These are phyloP conservation scores for Halichoeres trimaculatus DNA, from an alignment of 2,113 vertebrate genomes.

Conservation along the genomic window DNA sequence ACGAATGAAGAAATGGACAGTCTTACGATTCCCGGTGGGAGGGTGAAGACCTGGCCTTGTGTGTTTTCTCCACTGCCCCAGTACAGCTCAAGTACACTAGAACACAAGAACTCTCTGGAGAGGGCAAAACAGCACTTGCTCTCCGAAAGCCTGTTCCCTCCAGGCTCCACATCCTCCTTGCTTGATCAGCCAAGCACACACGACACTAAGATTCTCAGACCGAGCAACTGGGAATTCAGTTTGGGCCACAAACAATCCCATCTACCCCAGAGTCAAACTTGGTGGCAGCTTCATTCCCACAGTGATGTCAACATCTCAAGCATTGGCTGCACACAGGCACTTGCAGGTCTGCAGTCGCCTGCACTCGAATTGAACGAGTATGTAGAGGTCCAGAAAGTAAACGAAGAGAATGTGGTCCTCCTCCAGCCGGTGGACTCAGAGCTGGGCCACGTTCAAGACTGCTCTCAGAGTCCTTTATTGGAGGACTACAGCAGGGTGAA, in stretches of 20 bases:
- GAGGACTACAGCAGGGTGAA: slow-evolving; percentile 91
- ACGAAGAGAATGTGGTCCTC: slow-evolving; percentile 80
- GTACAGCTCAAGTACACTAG: slow-evolving; percentile 41
- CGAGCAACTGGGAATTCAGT: slow-evolving; percentile 37
- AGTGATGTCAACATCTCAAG: slow-evolving; percentile 52
- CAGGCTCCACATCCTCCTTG: slow-evolving; percentile 29
- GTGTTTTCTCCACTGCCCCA: slow-evolving; percentile 70
- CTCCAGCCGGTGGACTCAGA: slow-evolving; percentile 79
- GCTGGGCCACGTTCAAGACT: slow-evolving; percentile 57
- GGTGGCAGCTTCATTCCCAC: slow-evolving; percentile 49
- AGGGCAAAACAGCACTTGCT: slow-evolving; percentile 55
- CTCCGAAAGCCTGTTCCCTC: slow-evolving; percentile 47
- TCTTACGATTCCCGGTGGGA: slow-evolving; percentile 59
- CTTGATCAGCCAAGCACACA: slow-evolving; percentile 45
- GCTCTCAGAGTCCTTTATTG: neutral
- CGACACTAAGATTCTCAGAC: slow-evolving; percentile 7
- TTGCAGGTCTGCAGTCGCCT: slow-evolving; percentile 27
- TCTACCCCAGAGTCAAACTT: slow-evolving; percentile 4
- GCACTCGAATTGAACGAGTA: slow-evolving; percentile 83
- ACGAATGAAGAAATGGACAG: slow-evolving; percentile 39
- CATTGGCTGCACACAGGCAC: neutral
- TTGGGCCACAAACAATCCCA: slow-evolving; percentile 25
- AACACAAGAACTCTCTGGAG: slow-evolving; percentile 54
- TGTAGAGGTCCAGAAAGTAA: slow-evolving; percentile 90
- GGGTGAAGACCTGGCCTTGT: slow-evolving; percentile 84